Conservation (phyloP, 2,888 invertebrate genomes). For the Altica lythri region DNA sequence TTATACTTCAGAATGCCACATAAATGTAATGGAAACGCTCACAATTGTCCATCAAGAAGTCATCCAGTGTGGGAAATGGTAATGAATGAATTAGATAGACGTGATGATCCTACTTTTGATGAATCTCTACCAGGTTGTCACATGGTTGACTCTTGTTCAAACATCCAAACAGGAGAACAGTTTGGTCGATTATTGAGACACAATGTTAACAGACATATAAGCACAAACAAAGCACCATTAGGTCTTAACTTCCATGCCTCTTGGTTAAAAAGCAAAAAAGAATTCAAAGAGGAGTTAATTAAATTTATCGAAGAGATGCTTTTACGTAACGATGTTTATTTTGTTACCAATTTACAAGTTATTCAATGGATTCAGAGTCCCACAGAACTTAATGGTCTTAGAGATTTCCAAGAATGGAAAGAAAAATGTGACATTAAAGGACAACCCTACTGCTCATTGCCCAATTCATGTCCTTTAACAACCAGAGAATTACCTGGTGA, state of each 20-base stretch:
- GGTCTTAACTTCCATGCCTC: slow-evolving; percentile 94
- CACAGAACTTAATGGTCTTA: slow-evolving; percentile 80
- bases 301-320: slow-evolving; percentile 94
- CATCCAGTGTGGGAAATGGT: slow-evolving; percentile 97
- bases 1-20: slow-evolving; percentile 96
- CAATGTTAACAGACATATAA: slow-evolving; percentile 94
- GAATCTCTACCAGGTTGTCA: slow-evolving; percentile 93
- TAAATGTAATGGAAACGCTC: slow-evolving; percentile 92
- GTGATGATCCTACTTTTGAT: slow-evolving; percentile 92
- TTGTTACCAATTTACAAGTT: slow-evolving; percentile 85
- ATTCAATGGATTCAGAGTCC: slow-evolving; percentile 97
- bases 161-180: slow-evolving; percentile 89
- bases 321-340: slow-evolving; percentile 87
- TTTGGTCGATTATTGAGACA: slow-evolving; percentile 87
- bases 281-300: slow-evolving; percentile 87
- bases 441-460: slow-evolving; percentile 89
- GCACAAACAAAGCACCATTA: slow-evolving; percentile 90
- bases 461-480: slow-evolving; percentile 87
- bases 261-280: slow-evolving; percentile 92
- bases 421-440: slow-evolving; percentile 94
- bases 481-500: slow-evolving; percentile 91
- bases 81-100: slow-evolving; percentile 91
- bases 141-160: slow-evolving; percentile 93
- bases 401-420: slow-evolving; percentile 95
- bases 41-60: slow-evolving; percentile 87